Evolutionary conservation across 2,888 invertebrate genomes (phyloP).

Genomic region (Ectropis crepuscularia): DNA sequence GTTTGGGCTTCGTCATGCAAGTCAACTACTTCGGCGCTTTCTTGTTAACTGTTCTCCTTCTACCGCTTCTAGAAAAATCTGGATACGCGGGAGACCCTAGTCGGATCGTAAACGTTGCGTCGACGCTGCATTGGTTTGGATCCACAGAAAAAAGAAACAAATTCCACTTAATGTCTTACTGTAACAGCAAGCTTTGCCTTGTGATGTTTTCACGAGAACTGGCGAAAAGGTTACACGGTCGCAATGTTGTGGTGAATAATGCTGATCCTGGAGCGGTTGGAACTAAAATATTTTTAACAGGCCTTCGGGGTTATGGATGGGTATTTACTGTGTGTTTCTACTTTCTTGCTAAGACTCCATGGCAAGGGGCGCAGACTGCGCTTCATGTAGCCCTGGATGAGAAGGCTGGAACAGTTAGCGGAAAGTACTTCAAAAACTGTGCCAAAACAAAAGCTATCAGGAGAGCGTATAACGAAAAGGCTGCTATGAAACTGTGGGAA

Average conservation of each 20-base stretch:
- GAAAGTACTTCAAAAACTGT: conserved; percentile 90
- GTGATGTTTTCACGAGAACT: conserved; percentile 89
- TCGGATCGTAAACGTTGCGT: conserved; percentile 90
- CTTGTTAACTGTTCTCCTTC: conserved; percentile 92
- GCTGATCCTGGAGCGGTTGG: conserved; percentile 93
- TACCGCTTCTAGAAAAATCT: conserved; percentile 86
- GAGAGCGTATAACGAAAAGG: conserved; percentile 85
- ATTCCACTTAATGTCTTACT: conserved; percentile 65
- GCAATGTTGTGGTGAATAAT: conserved; percentile 90
- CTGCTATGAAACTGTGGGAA: conserved; percentile 91
- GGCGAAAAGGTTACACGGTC: conserved; percentile 84
- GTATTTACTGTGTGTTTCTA: conserved; percentile 80
- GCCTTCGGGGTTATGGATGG: conserved; percentile 66
- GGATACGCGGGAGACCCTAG: conserved; percentile 80
- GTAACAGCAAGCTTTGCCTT: conserved; percentile 88
- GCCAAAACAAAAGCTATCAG: conserved; percentile 80
- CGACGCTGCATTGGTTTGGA: conserved; percentile 87
- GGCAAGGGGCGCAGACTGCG: conserved; percentile 91
- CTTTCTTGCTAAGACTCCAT: conserved; percentile 86
- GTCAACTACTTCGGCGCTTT: conserved; percentile 97
- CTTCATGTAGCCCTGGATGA: conserved; percentile 88
- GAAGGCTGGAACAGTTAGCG: conserved; percentile 86
- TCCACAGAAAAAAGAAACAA: conserved; percentile 80
- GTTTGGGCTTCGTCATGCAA: conserved; percentile 93
- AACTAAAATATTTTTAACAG: conserved; percentile 87